phyloP scores from a whole-genome alignment of 2,113 vertebrate species.

The Notothenia coriiceps region DNA sequence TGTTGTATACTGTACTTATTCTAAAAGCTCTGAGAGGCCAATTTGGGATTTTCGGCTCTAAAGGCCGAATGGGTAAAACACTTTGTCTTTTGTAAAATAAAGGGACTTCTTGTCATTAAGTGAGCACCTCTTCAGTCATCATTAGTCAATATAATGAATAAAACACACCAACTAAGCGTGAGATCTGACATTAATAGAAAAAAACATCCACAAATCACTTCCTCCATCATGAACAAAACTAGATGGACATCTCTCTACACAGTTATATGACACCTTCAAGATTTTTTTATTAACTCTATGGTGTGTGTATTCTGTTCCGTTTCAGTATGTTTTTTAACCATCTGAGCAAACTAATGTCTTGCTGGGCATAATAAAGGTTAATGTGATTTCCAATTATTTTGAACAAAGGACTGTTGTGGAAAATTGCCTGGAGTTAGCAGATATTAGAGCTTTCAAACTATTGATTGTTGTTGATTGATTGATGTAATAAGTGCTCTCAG shows the following conservation, averaged over 20 bases:
- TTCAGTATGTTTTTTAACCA: too few relatives aligned
- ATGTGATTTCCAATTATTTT: too few relatives aligned
- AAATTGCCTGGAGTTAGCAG: neutral
- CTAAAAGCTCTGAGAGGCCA: neutral
- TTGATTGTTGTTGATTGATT: neutral
- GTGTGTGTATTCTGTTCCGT: too few relatives aligned
- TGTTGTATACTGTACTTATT: neutral
- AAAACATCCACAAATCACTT: too few relatives aligned
- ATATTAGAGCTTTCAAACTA: neutral
- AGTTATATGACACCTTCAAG: too few relatives aligned
- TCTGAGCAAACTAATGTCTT: too few relatives aligned
- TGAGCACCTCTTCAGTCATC: neutral
- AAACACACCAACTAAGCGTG: neutral
- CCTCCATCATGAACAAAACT: too few relatives aligned
- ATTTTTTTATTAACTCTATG: too few relatives aligned
- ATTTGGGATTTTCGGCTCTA: neutral
- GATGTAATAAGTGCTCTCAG: neutral
- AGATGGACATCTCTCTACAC: too few relatives aligned
- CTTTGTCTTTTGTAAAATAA: neutral
- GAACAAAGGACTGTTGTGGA: too few relatives aligned
- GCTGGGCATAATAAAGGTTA: too few relatives aligned
- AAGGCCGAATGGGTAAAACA: neutral
- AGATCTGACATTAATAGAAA: too few relatives aligned
- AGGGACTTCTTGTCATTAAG: neutral
- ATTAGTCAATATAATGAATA: neutral